Evolutionary conservation across 1,140 invertebrate genomes (phyloP), one percentile per base, ranked within the genome.

Genomic region (Arctopsyche grandis): DNA sequence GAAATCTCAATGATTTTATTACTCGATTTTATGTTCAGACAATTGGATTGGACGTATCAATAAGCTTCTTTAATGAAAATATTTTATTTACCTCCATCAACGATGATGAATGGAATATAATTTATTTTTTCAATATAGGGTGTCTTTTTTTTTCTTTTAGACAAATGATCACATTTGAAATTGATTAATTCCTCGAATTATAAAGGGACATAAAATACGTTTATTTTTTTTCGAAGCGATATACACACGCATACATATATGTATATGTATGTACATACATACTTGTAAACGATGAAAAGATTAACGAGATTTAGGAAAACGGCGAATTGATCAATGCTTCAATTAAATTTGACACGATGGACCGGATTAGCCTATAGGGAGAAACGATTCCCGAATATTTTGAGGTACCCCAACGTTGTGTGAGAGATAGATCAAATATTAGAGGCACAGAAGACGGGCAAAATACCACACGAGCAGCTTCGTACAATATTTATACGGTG

Each of bases 291-390:
- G 48, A 52, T 52, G 48, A 52, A 52, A 52, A 52, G 48, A 52
- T 52, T 52, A 52, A 52, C 48, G 48, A 16, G 48, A 52, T 16
- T 52, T 10, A 3, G 48, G 48, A 52, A 52, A 52, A 52, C 48
- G 48, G 48, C 48, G 10, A 52, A 52, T 52, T 52, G 48, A 52
- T 52, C 48, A 52, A 52, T 52, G 48, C 48, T 52, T 52, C 12
- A 52, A 52, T 52, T 52, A 52, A 52, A 52, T 52, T 52, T 10
- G 48, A 52, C 48, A 52, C 48, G 48, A 52, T 10, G 48, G 10
- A 52, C 48, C 48, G 48, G 48, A 52, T 52, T 52, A 52, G 48
- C 48, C 16, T 52, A 52, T 5, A 52, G 48, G 48, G 48, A 12
- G 48, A 52, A 52, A 52, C 10, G 48, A 12, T 12, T 16, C 16